phyloP scores from a whole-genome alignment of 2,113 vertebrate species.

The Danionella cerebrum region DNA sequence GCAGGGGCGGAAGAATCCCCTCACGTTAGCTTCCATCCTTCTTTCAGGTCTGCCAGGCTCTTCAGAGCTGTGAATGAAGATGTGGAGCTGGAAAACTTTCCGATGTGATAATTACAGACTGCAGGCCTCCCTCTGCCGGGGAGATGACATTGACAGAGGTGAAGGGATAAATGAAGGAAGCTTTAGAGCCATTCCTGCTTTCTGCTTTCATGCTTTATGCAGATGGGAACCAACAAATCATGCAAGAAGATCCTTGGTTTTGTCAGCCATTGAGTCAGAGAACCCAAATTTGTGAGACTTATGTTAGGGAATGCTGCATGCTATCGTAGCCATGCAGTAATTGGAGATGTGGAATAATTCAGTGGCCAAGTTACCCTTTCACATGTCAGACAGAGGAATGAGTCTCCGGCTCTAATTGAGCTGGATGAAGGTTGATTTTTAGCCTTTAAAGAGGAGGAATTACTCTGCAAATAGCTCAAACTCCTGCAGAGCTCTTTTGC shows the following conservation, averaged over 20 bases:
- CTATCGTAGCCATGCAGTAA: not conserved
- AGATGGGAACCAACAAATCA: not conserved
- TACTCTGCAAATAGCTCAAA: conserved; percentile 10
- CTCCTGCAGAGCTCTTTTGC: conserved; percentile 4
- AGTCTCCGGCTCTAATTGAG: not conserved
- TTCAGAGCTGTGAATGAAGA: conserved; percentile 9
- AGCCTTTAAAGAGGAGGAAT: not conserved
- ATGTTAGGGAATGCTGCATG: not conserved
- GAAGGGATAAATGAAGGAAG: conserved; percentile 6
- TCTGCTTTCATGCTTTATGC: not conserved
- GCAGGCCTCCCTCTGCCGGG: not conserved
- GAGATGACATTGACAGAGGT: conserved; percentile 9
- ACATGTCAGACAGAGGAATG: not conserved
- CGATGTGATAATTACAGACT: conserved; percentile 3
- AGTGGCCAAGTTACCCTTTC: not conserved
- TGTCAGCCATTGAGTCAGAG: not conserved
- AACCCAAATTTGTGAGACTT: not conserved
- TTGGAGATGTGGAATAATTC: conserved; percentile 7
- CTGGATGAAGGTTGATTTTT: not conserved
- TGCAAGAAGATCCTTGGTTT: not conserved
- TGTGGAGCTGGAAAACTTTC: conserved; percentile 1
- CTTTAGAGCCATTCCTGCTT: not conserved
- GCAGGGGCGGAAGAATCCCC: not conserved
- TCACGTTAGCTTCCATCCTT: not conserved
- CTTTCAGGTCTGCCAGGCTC: not conserved